Conservation (phyloP, 2,888 invertebrate genomes). For the Agrochola lota region DNA sequence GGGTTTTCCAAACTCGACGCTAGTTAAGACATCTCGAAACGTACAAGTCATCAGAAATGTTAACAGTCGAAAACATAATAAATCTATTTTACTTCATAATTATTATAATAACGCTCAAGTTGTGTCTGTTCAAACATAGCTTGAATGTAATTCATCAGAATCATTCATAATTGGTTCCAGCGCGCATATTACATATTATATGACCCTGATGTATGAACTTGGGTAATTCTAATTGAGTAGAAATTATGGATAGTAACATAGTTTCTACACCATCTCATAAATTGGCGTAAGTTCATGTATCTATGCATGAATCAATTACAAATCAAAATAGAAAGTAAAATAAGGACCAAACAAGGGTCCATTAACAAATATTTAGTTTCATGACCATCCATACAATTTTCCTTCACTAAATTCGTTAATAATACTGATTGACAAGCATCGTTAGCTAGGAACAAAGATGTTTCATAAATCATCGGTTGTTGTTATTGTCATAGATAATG, state of each 20-base stretch:
- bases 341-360: not conserved
- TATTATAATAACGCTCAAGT: not conserved
- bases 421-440: conserved; percentile 59
- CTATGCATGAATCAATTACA: not conserved
- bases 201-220: too few species aligned
- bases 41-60: not conserved
- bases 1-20: too few species aligned
- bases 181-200: not conserved
- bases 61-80: not conserved
- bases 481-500: conserved; percentile 17
- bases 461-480: conserved; percentile 57
- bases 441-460: conserved; percentile 53
- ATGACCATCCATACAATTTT: conserved; percentile 40
- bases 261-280: not conserved
- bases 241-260: not conserved
- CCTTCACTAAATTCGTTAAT: conserved; percentile 52
- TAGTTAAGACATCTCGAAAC: conserved; percentile 8
- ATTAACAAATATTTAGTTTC: conserved; percentile 33
- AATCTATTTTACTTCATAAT: not conserved
- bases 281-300: not conserved
- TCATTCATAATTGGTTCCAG: not conserved
- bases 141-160: not conserved
- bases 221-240: not conserved
- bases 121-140: not conserved
- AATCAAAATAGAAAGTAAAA: conserved; percentile 5